Evolutionary conservation across 1,140 invertebrate species (phyloP), one percentile per base, ranked within the genome.

Genomic region (Cyclina sinensis): DNA sequence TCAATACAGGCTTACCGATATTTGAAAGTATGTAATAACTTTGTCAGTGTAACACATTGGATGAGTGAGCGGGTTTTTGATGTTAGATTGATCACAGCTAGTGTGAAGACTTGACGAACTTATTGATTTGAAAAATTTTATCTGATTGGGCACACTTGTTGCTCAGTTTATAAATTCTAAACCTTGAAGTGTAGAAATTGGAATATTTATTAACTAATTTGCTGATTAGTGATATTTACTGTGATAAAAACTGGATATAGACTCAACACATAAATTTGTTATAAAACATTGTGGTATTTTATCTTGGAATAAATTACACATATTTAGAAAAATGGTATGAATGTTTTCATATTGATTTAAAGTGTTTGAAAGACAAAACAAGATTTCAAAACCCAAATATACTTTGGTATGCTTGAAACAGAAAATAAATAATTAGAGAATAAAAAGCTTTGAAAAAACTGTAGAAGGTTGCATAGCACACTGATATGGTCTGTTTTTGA

Each of bases 201-300:
- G 74, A 78, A 54, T 78, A 54, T n/a, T 78, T 12, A 24, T 70
- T 70, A 21, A 48, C 35, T 35, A 78, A 78, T 78, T 78, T 51
- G 46, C 21, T 54, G 32, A 35, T 35, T 78, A 35, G 54, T 78
- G 74, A 78, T 57, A 78, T 54, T 0, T 32, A 57, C 1, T 32
- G 32, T 54, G 48, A 54, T 65, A 30, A 35, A 54, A 16, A 51
- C 30, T 51, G 30, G 30, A 78, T 78, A 30, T 35, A 78, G 24
- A 54, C 35, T 78, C 54, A 51, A 74, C 46, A 78, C 74, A 18
- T 78, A 5, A 51, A 78, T 1, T 78, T 51, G 54, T 78, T 78
- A 54, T 78, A 30, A 21, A 32, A 21, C 11, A 39, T 73, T 43
- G 43, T 43, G 4, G 14, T n/a, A 5, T 62, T 27, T 27, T 27